Percentiles rank a stretch among this genome's conserved stretches.
These are phyloP conservation scores for Phyllostomus discolor DNA, from an alignment of 2,113 vertebrate genomes.

Conservation along the genomic window DNA sequence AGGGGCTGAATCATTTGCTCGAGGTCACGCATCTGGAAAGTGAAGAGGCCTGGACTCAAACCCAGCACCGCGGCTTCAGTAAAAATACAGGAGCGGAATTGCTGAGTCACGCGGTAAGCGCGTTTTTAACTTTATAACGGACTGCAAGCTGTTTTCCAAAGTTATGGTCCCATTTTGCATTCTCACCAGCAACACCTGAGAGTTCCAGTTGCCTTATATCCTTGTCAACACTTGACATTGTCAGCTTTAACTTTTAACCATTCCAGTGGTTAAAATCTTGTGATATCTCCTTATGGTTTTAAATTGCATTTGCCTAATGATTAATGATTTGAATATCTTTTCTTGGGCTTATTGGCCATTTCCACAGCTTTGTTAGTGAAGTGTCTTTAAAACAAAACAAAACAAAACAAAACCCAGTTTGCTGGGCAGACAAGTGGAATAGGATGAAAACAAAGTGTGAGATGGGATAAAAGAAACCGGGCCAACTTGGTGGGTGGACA, in stretches of 20 bases:
- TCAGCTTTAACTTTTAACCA: background rate
- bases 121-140: background rate
- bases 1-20: background rate
- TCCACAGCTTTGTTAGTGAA: background rate
- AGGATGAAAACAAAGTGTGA: background rate
- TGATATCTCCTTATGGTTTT: background rate
- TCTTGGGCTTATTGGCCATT: background rate
- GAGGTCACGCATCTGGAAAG: background rate
- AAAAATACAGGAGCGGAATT: background rate
- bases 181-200: background rate
- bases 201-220: background rate
- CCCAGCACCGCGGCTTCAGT: background rate
- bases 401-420: background rate
- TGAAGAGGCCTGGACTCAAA: background rate
- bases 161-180: background rate
- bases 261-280: background rate
- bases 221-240: background rate
- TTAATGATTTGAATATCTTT: background rate
- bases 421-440: background rate
- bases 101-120: background rate
- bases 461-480: background rate
- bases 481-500: background rate
- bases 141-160: background rate
- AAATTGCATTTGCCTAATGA: background rate
- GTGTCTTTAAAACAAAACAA: background rate